A percentile compares a stretch with the other conserved stretches of the same genome.
Evolutionary conservation across 2,888 invertebrate species (phyloP).

Genomic region (Apeira syringaria): DNA sequence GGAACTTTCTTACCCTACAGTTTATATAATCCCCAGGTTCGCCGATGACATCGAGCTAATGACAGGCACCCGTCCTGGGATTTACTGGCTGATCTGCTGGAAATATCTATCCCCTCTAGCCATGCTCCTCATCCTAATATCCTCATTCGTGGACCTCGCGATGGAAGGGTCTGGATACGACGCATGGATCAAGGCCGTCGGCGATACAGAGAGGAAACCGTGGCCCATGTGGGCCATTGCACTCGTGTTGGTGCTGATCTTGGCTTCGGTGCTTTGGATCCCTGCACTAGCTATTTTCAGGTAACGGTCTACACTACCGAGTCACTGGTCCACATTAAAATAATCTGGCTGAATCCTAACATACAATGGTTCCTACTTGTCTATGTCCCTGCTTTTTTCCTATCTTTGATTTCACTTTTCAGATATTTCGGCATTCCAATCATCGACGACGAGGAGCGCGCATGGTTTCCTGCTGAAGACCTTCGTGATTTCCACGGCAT

Average conservation of each 20-base stretch:
- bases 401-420: too few species aligned
- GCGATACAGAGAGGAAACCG: conserved; percentile 89
- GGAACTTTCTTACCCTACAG: too few species aligned
- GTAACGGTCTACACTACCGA: too few species aligned
- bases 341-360: too few species aligned
- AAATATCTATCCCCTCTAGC: conserved; percentile 95
- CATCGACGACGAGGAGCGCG: conserved; percentile 94
- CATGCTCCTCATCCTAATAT: conserved; percentile 93
- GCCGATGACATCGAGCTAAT: conserved; percentile 97
- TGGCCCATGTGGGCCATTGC: conserved; percentile 95
- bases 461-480: conserved; percentile 96
- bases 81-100: conserved; percentile 98
- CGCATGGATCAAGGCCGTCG: conserved; percentile 90
- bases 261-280: conserved; percentile 94
- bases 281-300: conserved; percentile 92
- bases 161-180: conserved; percentile 93
- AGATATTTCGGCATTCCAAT: conserved; percentile 91
- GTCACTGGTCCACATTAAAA: too few species aligned
- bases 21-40: conserved; percentile 90
- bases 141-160: conserved; percentile 92
- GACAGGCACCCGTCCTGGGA: conserved; percentile 94
- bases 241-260: conserved; percentile 88
- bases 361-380: too few species aligned
- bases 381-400: not conserved
- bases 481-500: conserved; percentile 95